Base-by-base conservation (phyloP, 2,113 vertebrate genomes). In the Ondatra zibethicus region DNA sequence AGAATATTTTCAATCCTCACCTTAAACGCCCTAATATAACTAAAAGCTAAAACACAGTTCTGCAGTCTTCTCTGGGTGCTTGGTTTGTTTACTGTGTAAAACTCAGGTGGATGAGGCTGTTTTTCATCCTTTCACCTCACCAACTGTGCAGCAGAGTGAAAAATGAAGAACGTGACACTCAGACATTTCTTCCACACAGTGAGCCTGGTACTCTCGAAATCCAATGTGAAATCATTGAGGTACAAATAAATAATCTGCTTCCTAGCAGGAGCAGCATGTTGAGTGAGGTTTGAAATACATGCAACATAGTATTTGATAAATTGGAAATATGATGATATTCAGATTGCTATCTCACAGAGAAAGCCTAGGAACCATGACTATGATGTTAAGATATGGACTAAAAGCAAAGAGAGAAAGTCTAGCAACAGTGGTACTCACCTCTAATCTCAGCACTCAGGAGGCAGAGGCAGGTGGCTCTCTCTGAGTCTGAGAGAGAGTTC, bases 321-420 rank as follows among this genome's bases (percentile, higher is more conserved):
- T 1, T 70, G 12, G 61, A 92, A 88, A 70, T 9, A 80, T 0
- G 52, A 78, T 61, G 58, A 6, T 75, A 23, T 76, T 19, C 55
- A 87, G 42, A 72, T 89, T 84, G 55, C 29, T 93, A 36, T 80
- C 75, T 77, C 86, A 68, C 17, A 85, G 88, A 77, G 50, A 68
- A 66, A 68, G 66, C 4, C 31, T 88, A 16, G 63, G 86, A 92
- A 47, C 85, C 36, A 88, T 66, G 29, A n/a, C 45, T 55, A 82
- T 82, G 36, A 70, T 90, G 19, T 50, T 93, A 39, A 97, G 10
- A 66, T 86, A 72, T 4, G 29, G n/a, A 17, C 27, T 95, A 88
- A 73, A 89, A 87, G 31, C 61, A 92, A 55, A 92, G 61, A 23
- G 31, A 50, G 42, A 50, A 14, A 31, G 9, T 16, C 42, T 3